A percentile compares a stretch with the other conserved stretches of the same genome.
phyloP scores from a whole-genome alignment of 2,888 invertebrate genomes.

The Diaperis boleti region DNA sequence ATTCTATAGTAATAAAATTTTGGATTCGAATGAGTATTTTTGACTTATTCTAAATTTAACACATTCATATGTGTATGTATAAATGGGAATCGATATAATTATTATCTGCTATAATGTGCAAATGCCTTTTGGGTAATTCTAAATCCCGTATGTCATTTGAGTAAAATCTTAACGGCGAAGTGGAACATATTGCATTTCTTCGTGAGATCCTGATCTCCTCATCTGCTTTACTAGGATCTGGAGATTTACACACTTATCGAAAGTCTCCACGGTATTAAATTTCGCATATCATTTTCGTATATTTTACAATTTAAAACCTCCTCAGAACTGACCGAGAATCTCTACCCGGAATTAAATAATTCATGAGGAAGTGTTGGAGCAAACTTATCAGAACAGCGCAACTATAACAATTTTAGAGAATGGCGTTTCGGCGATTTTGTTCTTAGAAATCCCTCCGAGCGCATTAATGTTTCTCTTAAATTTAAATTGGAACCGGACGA shows the following conservation, averaged over 20 bases:
- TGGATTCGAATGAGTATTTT: too few species aligned
- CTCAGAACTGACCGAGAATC: neutral
- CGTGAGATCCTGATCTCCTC: neutral
- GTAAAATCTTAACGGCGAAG: neutral
- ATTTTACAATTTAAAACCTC: neutral
- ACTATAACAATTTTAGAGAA: conserved; percentile 4
- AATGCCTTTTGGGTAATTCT: too few species aligned
- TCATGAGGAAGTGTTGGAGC: neutral
- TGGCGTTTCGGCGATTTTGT: neutral
- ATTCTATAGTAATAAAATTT: too few species aligned
- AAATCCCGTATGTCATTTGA: too few species aligned
- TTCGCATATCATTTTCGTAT: neutral
- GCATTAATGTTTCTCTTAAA: too few species aligned
- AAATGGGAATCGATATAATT: too few species aligned
- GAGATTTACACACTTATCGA: neutral
- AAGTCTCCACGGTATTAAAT: neutral
- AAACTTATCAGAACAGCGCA: neutral
- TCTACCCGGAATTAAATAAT: neutral
- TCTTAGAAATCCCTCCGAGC: neutral
- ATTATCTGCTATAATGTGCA: too few species aligned
- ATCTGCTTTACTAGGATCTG: too few species aligned
- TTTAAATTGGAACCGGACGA: too few species aligned
- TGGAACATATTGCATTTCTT: neutral
- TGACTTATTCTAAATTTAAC: too few species aligned
- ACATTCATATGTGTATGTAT: too few species aligned